Evolutionary conservation across 2,888 invertebrate genomes (phyloP), one percentile per base, ranked within the genome.

Genomic region (Polietes domitor): DNA sequence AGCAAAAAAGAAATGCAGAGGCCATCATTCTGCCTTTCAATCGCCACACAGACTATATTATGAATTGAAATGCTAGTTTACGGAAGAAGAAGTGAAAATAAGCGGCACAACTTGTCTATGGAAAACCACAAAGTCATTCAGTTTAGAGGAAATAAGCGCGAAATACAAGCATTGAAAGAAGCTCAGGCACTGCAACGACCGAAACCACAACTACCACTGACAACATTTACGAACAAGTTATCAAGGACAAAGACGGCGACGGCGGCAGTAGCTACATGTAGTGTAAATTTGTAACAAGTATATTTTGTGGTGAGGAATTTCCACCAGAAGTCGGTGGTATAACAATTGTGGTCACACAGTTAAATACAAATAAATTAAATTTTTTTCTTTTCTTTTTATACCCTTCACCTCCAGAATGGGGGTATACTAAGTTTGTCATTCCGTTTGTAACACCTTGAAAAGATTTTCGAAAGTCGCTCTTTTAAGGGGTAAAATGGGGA

Each of bases 141-240:
- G 68, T 68, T 43, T 47, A n/a, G n/a, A 47, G 43, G 37, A 24
- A 41, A 68, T 10, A 43, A 61, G n/a, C 26, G 58, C 58, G 41
- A 41, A 41, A 68, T 24, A 26, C 17, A 10, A 68, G 9, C 43
- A 21, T 65, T 58, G 41, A 65, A 77, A 53, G 21, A 37, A 50
- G 21, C 37, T 37, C 37, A 37, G n/a, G n/a, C 43, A n/a, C 47
- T 12, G 6, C 47, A 6, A 47, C 41, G 9, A 47, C 47, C 47
- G 3, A 2, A n/a, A 47, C 47, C n/a, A 47, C 15, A n/a, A n/a
- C 47, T n/a, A 26, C 12, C 2, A 47, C 73, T 32, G 73, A 43
- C 50, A 76, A 65, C 63, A 74, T 77, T 77, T 78, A 43, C 58
- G 76, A 81, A 76, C 73, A 79, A 73, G 65, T 79, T 74, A 55